Base-by-base conservation (phyloP, 2,888 invertebrate species). In the Torymus tubicola region DNA sequence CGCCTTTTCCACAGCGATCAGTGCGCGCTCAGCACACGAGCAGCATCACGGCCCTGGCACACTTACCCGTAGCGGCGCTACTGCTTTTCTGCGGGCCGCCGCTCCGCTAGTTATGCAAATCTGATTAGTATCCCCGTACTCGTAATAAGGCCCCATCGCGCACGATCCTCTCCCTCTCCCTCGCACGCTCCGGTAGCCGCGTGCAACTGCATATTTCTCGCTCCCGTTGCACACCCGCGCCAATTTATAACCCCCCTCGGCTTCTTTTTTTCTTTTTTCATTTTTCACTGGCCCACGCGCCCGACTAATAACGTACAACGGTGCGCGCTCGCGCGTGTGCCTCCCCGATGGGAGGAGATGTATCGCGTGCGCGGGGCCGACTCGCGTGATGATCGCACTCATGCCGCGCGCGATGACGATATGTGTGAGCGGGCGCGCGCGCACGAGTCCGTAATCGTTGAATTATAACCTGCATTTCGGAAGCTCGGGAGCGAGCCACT, bases 391-490 rank as follows among this genome's bases (percentile, higher is more conserved):
- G 57, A 42, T 42, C 42, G 42, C 42, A 42, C 42, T 42, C 42
- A 42, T 8, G 42, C 42, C 50, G 64, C 13, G 13, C 5, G 42
- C 55, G 18, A 18, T 13, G 24, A 18, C 57, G 64, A 68, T 63
- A 60, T 57, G n/a, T 60, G 52, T 14, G 58, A n/a, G 42, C 21
- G 58, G 10, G 57, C 14, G 58, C 24, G 42, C 21, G 58, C 14
- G 57, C 78, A 14, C 42, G 74, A 55, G 61, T 24, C 53, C 69
- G 79, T 81, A 81, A 82, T 85, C 84, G 81, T 82, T 86, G 85
- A 87, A 85, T 86, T 86, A 86, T 42, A 42, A 87, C 84, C n/a
- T n/a, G n/a, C 86, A 85, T 83, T 87, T 87, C 86, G 86, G 88
- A 85, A 87, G 87, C 87, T 83, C 73, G 69, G 50, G 13, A 12